Base-by-base conservation (phyloP, 2,113 vertebrate genomes). In the Heterotis niloticus region DNA sequence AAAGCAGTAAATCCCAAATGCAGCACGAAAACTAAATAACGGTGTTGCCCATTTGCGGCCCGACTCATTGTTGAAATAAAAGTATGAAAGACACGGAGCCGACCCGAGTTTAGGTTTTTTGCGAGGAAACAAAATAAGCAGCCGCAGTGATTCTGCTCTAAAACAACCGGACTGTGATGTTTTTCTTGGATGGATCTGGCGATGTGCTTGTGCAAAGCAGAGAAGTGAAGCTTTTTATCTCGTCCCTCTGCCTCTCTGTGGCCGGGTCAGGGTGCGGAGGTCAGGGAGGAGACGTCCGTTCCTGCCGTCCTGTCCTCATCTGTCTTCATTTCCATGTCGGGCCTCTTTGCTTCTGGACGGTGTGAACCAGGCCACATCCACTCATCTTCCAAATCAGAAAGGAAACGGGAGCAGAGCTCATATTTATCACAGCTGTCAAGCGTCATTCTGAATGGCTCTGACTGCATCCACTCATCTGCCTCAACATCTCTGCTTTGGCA, bases 311-410 rank as follows among this genome's bases (percentile, higher is more conserved):
- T 76, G 79, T 78, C 64, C 71, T 80, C 86, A 91, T 91, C 86
- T 82, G 78, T 91, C 89, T 90, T 90, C 87, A 90, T 91, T 89
- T 89, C 88, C 90, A 86, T 88, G 26, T 65, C n/a, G 34, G 52
- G 29, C 52, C 62, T 76, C 20, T 76, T 28, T 12, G 23, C 29
- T 51, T 64, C 75, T 64, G 59, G 17, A 64, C 17, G 34, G 34
- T 64, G 20, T 64, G 26, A 64, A 20, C 11, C 20, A 24, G 75
- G 54, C 20, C 64, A n/a, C n/a, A 18, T 77, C 51, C 66, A 71
- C 16, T 14, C 57, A 28, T 79, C 10, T 62, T 71, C 13, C 20
- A 70, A 70, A 72, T 72, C 23, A 66, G 56, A 78, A 78, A 28
- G 29, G 5, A 69, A 34, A 34, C 26, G 18, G 5, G 24, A n/a